Percentiles rank a stretch among this genome's conserved stretches.
These are phyloP conservation scores for Neodiprion lecontei DNA, from an alignment of 1,140 invertebrate genomes.

Conservation along the genomic window DNA sequence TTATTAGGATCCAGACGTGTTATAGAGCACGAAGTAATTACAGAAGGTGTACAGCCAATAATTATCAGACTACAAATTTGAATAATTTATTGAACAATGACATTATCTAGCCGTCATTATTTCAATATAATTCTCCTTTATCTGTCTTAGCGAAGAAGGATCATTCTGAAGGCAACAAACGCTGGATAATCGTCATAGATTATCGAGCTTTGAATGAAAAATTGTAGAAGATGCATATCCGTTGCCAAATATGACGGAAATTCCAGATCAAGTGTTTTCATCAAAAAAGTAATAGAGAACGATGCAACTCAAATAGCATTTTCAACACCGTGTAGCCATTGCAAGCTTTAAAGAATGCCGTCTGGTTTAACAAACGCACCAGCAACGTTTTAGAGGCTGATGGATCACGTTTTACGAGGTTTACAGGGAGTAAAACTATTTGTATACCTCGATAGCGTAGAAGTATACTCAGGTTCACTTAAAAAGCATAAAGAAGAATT, in stretches of 20 bases:
- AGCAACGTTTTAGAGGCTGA: too few relatives aligned
- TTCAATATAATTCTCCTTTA: constrained; percentile 41
- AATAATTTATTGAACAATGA: constrained; percentile 22
- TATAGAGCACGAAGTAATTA: too few relatives aligned
- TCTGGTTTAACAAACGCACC: constrained; percentile 32
- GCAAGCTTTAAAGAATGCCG: constrained; percentile 30
- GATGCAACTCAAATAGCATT: constrained; percentile 46
- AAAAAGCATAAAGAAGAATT: constrained; percentile 51
- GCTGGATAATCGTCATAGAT: constrained; percentile 26
- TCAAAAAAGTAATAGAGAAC: constrained; percentile 44
- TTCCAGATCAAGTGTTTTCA: constrained; percentile 51
- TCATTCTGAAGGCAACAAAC: constrained; percentile 41
- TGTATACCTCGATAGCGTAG: constrained; percentile 46
- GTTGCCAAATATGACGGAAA: too few relatives aligned
- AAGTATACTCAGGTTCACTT: constrained; percentile 35
- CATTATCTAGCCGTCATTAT: constrained; percentile 42
- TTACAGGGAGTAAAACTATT: constrained; percentile 23
- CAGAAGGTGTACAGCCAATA: neutral
- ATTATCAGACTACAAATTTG: constrained; percentile 31
- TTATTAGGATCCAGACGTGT: too few relatives aligned
- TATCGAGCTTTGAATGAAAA: constrained; percentile 32
- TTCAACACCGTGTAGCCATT: constrained; percentile 24
- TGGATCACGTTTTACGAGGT: too few relatives aligned
- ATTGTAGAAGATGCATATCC: constrained; percentile 45
- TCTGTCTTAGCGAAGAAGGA: constrained; percentile 48